Base-by-base conservation (phyloP, 1,140 invertebrate genomes). In the Scaptomyza pallida region DNA sequence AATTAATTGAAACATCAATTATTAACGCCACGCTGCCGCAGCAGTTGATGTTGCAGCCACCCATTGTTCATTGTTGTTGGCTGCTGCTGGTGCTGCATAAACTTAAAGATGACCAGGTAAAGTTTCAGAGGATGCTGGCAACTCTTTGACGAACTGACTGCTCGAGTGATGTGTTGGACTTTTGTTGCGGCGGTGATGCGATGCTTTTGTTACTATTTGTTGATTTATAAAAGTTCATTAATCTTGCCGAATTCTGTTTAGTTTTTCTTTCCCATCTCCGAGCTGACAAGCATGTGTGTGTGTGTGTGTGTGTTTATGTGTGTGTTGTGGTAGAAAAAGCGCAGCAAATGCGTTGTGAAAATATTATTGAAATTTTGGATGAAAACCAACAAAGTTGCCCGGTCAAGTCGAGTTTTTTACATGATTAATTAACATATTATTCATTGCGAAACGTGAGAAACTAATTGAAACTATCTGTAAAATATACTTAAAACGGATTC, bases 1-100 rank as follows among this genome's bases (percentile, higher is more conserved):
- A 89, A 89, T 89, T 89, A 89, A 89, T 89, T 89, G 83, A 89
- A 89, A 89, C 85, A 89, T 89, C 85, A 89, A 89, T 89, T 89
- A 89, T 89, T 89, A 89, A 89, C 73, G 59, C 70, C 71, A 73
- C 63, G 51, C 73, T 63, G 67, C 52, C 55, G 51, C 65, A 43
- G 33, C 33, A 40, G 59, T 40, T 2, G 23, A 62, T 17, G 56
- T 48, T 44, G 45, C 56, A 59, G 74, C 79, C 75, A 79, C 76
- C 81, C 80, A 79, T 74, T 79, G 76, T 85, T 68, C 73, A 80
- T 79, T 85, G 75, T 30, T 30, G 26, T 9, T 30, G 26, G 70
- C 76, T 85, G 75, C 9, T 30, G 26, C 2, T 30, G 26, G 70
- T 77, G 72, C 55, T 68, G 75, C 37, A 17, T 2, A 23, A 12